Base-by-base conservation (phyloP, 92 coral and sea anemone genomes). In the Umimayanthus kanabou region DNA sequence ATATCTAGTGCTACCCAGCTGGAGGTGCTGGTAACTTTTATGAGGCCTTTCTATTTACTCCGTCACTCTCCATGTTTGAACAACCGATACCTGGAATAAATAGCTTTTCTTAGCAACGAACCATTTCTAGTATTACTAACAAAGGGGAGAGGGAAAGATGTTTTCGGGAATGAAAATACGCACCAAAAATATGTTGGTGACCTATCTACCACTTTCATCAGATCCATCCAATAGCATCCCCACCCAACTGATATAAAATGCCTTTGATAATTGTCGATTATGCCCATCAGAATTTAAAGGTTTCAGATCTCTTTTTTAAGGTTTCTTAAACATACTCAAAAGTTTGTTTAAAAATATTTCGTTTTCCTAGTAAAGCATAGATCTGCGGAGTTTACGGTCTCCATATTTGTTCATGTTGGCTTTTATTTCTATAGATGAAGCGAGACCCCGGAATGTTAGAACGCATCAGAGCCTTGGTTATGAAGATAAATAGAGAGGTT, bases 381-480 rank as follows among this genome's bases (percentile, higher is more conserved):
- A 0, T 15, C 58, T 13, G 33, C 3, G 9, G n/a, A 6, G 20
- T 30, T 33, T 33, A 4, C 14, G 20, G n/a, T 33, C 22, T 10
- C 76, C 76, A 71, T 71, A 26, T 71, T 26, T 71, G 39, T 71
- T 71, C 16, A 33, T 33, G 2, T 33, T 33, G 37, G 37, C 2
- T 33, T 33, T 73, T 73, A 5, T 61, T 61, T 26, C 1, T 73
- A 33, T 73, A 73, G 77, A 73, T 73, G 77, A 73, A 73, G 42
- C 77, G 77, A 20, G 77, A 73, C 45, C 45, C 77, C 23, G 43
- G 22, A 39, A 73, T 73, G 43, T 25, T 73, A 29, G 77, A 73
- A 73, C 77, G 77, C 43, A 73, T 73, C 9, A 73, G 77, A 30
- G 43, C 20, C 42, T 30, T 73, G 77, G 11, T 73, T 30, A 14